Percentiles rank a stretch among this genome's conserved stretches.
These are phyloP conservation scores for Chinchilla lanigera DNA, from an alignment of 2,113 vertebrate genomes.

Conservation along the genomic window DNA sequence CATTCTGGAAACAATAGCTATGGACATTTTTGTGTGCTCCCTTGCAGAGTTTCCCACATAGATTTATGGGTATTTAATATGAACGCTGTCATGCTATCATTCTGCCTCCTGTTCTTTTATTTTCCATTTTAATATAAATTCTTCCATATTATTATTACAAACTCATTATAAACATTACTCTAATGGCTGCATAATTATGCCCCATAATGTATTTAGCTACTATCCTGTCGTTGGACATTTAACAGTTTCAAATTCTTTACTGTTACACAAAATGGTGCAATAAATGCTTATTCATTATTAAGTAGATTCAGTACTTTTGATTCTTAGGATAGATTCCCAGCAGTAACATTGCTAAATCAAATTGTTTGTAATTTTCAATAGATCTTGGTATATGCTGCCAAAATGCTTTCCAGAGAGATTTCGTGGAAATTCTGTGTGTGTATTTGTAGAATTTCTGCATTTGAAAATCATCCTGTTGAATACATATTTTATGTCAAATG, in stretches of 20 bases:
- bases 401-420: not conserved
- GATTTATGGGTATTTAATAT: constrained; percentile 26
- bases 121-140: constrained; percentile 52
- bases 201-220: constrained; percentile 37
- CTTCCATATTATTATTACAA: constrained; percentile 49
- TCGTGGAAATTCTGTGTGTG: not conserved
- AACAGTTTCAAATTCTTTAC: not conserved
- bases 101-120: constrained; percentile 31
- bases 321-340: constrained; percentile 2
- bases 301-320: not conserved
- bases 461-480: not conserved
- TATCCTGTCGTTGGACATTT: not conserved
- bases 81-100: not conserved
- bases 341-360: not conserved
- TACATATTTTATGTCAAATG: not conserved
- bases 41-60: not conserved
- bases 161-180: constrained; percentile 40
- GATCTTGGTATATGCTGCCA: not conserved
- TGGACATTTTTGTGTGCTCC: not conserved
- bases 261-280: not conserved
- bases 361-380: not conserved
- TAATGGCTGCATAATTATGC: constrained; percentile 39
- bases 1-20: not conserved
- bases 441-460: not conserved
- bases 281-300: not conserved